A percentile compares a stretch with the other conserved stretches of the same genome.
Evolutionary conservation across 1,140 invertebrate species (phyloP).

Genomic region (Drosophila busckii): DNA sequence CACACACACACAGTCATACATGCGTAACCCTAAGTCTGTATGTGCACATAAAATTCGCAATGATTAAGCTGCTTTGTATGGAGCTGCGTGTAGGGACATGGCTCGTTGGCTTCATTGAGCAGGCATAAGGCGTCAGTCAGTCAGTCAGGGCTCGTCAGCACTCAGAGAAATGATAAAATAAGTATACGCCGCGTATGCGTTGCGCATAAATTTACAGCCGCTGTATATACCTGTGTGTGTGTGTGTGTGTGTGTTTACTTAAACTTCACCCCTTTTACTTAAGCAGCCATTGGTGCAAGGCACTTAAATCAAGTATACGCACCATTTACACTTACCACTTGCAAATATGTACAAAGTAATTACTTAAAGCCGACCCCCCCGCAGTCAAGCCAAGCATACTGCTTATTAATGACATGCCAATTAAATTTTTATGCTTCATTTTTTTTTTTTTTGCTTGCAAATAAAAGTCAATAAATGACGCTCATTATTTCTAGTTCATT

Average conservation of each 20-base stretch:
- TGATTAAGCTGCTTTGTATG: conserved; percentile 10
- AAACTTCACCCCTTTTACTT: conserved; percentile 7
- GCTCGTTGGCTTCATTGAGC: too few species aligned
- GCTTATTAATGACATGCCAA: too few species aligned
- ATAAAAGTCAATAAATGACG: not conserved
- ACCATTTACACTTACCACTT: too few species aligned
- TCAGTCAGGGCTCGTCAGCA: conserved; percentile 28
- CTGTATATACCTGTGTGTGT: not conserved
- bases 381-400: too few species aligned
- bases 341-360: too few species aligned
- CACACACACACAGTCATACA: conserved; percentile 34
- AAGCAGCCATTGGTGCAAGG: conserved; percentile 7
- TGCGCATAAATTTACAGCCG: conserved; percentile 35
- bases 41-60: conserved; percentile 3
- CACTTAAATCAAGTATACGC: conserved; percentile 1
- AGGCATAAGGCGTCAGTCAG: conserved; percentile 36
- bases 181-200: conserved; percentile 49
- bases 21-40: conserved; percentile 7
- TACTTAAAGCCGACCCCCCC: too few species aligned
- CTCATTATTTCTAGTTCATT: too few species aligned
- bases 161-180: conserved; percentile 55
- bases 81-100: conserved; percentile 36
- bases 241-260: not conserved
- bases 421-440: not conserved
- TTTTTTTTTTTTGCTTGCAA: too few species aligned